Evolutionary conservation across 35 echinoderm and acorn worm genomes (phyloP), one percentile per base, ranked within the genome.

Genomic region (Eucidaris tribuloides): DNA sequence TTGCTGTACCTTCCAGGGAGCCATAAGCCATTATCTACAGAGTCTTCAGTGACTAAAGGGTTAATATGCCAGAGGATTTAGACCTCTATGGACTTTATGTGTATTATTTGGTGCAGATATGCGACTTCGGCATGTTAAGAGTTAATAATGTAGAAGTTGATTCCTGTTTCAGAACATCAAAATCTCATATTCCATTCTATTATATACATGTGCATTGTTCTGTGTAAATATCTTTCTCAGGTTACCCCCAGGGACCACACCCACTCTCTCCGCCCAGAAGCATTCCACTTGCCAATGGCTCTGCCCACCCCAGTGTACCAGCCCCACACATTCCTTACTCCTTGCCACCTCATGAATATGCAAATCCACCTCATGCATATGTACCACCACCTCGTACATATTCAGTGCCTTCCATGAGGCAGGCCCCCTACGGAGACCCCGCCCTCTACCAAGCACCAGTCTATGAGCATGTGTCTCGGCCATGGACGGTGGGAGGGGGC

Each of bases 361-460:
- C 68, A 74, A 74, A 74, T 52, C 48, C 48, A 5, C 58, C 58
- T 65, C 39, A 65, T 27, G 19, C 45, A 33, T 27, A 40, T 40
- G 35, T 50, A 13, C 58, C 35, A 5, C 36, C 80, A 58, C 50
- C 78, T 81, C 78, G 49, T 20, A 49, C 48, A 42, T 64, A 60
- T 23, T 43, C 80, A 83, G 25, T 74, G 68, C 68, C 68, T 64
- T 64, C 61, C 37, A 74, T 27, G 4, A 68, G 64, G 31, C 27
- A 15, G 1, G 25, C 64, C 35, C 64, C 30, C 64, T 68, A 68
- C 38, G 64, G 64, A 19, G 20, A 68, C 1, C 35, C 22, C 29
- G 22, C 14, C 35, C 68, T 40, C 20, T 44, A 74, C 40, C 68
- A 38, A 14, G 68, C 27, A 6, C 68, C 61, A 32, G 61, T 22